Evolutionary conservation across 2,888 invertebrate species (phyloP).

Genomic region (Tachina grossa): DNA sequence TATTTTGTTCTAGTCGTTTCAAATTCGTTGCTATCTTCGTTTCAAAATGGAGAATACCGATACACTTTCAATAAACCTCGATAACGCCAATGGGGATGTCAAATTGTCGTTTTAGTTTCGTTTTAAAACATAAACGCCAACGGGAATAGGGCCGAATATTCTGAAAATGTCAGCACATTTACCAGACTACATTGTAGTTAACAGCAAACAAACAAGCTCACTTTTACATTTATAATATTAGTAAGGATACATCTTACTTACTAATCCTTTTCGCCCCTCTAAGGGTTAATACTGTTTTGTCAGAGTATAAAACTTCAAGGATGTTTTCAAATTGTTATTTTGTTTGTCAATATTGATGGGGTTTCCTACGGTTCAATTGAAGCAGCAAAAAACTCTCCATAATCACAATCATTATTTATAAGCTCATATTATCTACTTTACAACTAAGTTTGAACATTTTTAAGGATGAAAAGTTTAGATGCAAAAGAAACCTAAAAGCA

Average conservation of each 20-base stretch:
- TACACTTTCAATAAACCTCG: no score
- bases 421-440: conserved; percentile 32
- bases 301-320: conserved; percentile 11
- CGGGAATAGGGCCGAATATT: no score
- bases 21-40: no score
- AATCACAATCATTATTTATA: conserved; percentile 29
- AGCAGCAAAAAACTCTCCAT: conserved; percentile 4
- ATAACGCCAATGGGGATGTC: no score
- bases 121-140: no score
- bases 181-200: no score
- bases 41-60: no score
- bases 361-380: neutral
- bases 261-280: neutral
- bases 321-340: conserved; percentile 14
- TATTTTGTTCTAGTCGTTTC: no score
- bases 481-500: conserved; percentile 2
- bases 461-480: neutral
- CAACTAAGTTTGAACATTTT: neutral
- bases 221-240: no score
- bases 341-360: conserved; percentile 17
- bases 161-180: no score
- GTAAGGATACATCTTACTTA: neutral
- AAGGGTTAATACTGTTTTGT: conserved; percentile 19
- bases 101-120: no score
- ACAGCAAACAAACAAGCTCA: no score